Conservation (phyloP, 2,888 invertebrate species). For the Euplexia lucipara region DNA sequence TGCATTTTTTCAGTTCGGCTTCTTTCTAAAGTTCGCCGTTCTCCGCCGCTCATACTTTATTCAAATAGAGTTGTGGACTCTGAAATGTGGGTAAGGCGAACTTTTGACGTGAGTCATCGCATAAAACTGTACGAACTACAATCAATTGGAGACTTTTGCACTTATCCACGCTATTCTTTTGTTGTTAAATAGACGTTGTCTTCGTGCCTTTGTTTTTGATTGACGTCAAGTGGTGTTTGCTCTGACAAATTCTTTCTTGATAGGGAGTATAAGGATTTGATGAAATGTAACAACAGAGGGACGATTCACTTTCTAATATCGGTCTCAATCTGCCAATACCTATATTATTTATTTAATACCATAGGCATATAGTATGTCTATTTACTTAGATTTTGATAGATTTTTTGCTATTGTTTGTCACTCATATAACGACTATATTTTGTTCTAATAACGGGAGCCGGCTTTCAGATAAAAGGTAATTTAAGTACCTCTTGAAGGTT, state of each 20-base stretch:
- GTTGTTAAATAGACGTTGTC: slow-evolving; percentile 52
- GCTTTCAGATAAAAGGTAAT: no score
- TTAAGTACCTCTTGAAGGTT: no score
- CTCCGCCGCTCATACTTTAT: slow-evolving; percentile 73
- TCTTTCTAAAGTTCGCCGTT: slow-evolving; percentile 63
- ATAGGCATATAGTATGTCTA: no score
- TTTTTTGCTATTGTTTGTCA: no score
- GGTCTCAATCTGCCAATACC: no score
- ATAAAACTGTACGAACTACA: slow-evolving; percentile 67
- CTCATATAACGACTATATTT: no score
- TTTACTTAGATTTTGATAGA: no score
- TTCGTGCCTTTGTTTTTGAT: slow-evolving; percentile 38
- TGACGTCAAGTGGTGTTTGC: slow-evolving; percentile 32
- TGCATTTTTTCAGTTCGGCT: slow-evolving; percentile 65
- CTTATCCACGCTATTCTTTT: slow-evolving; percentile 61
- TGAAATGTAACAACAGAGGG: background rate
- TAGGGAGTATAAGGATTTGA: background rate
- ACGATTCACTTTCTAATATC: no score
- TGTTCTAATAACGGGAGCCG: no score
- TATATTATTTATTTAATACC: no score
- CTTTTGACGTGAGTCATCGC: slow-evolving; percentile 66
- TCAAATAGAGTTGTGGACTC: slow-evolving; percentile 69
- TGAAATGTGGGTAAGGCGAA: slow-evolving; percentile 68
- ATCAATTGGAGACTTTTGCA: slow-evolving; percentile 67
- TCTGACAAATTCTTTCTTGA: slow-evolving; percentile 41